These are phyloP conservation scores for Mimas tiliae DNA, from an alignment of 2,888 invertebrate genomes.

Conservation along the genomic window DNA sequence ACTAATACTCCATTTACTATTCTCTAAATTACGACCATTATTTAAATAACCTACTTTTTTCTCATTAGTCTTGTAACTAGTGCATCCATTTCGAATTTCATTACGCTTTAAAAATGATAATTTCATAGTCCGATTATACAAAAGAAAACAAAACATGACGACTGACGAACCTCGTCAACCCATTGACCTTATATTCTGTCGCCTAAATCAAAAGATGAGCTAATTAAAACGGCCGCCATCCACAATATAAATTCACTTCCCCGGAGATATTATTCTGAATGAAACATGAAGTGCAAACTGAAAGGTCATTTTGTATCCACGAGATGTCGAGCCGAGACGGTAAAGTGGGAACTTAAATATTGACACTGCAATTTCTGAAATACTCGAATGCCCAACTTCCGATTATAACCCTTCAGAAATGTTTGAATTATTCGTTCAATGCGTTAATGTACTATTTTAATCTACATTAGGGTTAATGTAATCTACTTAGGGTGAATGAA, in stretches of 20 bases:
- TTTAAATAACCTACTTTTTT: not conserved
- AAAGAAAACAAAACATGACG: not conserved
- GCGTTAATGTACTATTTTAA: too few relatives aligned
- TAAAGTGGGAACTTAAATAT: conserved; percentile 58
- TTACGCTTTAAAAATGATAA: not conserved
- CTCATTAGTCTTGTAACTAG: not conserved
- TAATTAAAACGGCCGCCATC: conserved; percentile 25
- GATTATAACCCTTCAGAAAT: not conserved
- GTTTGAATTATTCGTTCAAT: too few relatives aligned
- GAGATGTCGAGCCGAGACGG: not conserved
- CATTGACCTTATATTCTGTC: conserved; percentile 22
- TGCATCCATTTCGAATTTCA: conserved; percentile 3
- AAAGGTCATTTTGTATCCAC: conserved; percentile 37
- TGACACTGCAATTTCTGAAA: conserved; percentile 59
- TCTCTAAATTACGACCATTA: not conserved
- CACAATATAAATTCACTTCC: conserved; percentile 26
- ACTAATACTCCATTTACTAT: too few relatives aligned
- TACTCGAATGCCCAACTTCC: not conserved
- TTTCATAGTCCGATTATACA: not conserved
- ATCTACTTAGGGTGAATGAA: too few relatives aligned
- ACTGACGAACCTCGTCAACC: conserved; percentile 1
- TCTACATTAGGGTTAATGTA: too few relatives aligned
- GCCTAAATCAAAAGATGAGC: conserved; percentile 24
- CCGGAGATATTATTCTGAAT: conserved; percentile 41
- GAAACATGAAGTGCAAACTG: conserved; percentile 44